Base-by-base conservation (phyloP, 1,140 invertebrate genomes). In the Drosophila funebris region DNA sequence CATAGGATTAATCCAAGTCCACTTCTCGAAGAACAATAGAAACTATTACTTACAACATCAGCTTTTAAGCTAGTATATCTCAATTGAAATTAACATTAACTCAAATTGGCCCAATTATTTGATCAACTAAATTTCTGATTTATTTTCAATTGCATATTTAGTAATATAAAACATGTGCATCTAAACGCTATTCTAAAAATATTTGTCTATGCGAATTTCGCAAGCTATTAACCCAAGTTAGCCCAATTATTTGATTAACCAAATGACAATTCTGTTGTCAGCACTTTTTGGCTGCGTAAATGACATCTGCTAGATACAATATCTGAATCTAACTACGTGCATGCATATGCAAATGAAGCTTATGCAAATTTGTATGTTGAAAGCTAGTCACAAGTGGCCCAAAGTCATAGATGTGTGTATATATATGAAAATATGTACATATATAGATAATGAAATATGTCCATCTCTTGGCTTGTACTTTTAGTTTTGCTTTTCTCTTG, bases 291-390 rank as follows among this genome's bases (percentile, higher is more conserved):
- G 44, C 54, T 44, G 41, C 69, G 50, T 52, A 73, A 83, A 58
- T 58, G 37, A 66, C 43, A 77, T 60, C 27, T 77, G 64, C 57
- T 73, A 58, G 53, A 84, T 73, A 76, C 53, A 68, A 87, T 46
- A 87, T 80, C 71, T 68, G 64, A 62, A 62, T 58, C 62, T 57
- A 37, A 63, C 52, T 52, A 57, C 18, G 36, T 27, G 18, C 43
- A 41, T 73, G 69, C 69, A 82, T 82, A 82, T 87, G 82, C 78
- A 87, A 87, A 84, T 84, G 66, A 79, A 68, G 14, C 53, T 44
- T 18, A 68, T 20, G 22, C 4, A 68, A 54, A 64, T 62, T 46
- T 53, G 58, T 46, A 52, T 53, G 29, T 4, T 69, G 41, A 50
- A 48, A 60, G 56, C 41, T 27, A 62, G 57, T 53, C 37, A 43